Evolutionary conservation across 2,888 invertebrate genomes (phyloP).

Genomic region (Agrilus cyanescens): DNA sequence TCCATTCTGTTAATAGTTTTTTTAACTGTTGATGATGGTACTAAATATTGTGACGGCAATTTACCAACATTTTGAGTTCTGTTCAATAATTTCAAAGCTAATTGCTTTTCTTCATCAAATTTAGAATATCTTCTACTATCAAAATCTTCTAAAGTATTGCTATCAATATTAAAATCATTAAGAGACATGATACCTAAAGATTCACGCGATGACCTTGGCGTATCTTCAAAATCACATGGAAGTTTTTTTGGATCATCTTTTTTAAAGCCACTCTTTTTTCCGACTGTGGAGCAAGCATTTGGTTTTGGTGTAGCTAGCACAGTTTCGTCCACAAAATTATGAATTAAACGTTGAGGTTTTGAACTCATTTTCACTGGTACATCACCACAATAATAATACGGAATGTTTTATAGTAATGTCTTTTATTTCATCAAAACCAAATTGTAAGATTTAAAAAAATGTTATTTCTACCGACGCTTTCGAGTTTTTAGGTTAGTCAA

Average conservation of each 20-base stretch:
- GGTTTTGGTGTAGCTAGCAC: constrained; percentile 29
- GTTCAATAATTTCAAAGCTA: constrained; percentile 21
- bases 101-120: constrained; percentile 18
- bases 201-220: constrained; percentile 1
- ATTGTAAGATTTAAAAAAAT: no score
- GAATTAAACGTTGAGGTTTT: not conserved
- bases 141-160: not conserved
- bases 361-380: no score
- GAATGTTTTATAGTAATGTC: no score
- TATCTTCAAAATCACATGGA: constrained; percentile 2
- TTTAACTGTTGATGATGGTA: constrained; percentile 12
- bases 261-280: constrained; percentile 21
- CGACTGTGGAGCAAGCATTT: constrained; percentile 35
- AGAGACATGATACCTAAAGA: constrained; percentile 8
- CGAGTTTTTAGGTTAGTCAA: no score
- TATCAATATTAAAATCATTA: constrained; percentile 1
- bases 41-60: constrained; percentile 24
- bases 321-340: constrained; percentile 14
- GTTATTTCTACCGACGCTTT: no score
- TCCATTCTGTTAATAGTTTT: not conserved
- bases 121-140: constrained; percentile 7
- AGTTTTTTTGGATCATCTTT: constrained; percentile 8
- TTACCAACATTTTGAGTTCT: constrained; percentile 17
- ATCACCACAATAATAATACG: no score
- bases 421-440: no score